These are phyloP conservation scores for Nymphalis c-album DNA, from an alignment of 2,888 invertebrate species.

Conservation along the genomic window DNA sequence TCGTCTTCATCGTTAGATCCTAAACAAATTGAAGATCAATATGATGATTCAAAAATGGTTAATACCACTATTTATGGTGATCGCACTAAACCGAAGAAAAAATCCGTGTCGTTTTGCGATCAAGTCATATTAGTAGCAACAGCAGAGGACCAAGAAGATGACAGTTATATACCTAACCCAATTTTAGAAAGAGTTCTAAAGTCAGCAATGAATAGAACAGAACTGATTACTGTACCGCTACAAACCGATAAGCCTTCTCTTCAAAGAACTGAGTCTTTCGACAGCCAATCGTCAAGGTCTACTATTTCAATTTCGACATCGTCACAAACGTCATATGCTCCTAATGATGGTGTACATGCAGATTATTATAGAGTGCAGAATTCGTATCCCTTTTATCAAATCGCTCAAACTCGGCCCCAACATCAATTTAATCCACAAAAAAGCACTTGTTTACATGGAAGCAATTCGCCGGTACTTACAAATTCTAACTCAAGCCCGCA, in stretches of 20 bases:
- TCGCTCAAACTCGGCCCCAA: slow-evolving; percentile 62
- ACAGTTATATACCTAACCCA: slow-evolving; percentile 94
- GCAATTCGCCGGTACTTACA: slow-evolving; percentile 56
- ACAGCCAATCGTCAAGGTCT: slow-evolving; percentile 77
- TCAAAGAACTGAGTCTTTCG: slow-evolving; percentile 76
- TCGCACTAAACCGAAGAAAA: slow-evolving; percentile 88
- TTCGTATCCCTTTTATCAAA: slow-evolving; percentile 65
- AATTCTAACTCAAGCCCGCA: slow-evolving; percentile 48
- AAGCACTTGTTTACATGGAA: slow-evolving; percentile 60
- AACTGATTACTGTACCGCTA: slow-evolving; percentile 77
- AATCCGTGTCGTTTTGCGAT: slow-evolving; percentile 97
- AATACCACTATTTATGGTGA: slow-evolving; percentile 67
- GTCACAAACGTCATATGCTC: slow-evolving; percentile 68
- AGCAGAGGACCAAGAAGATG: slow-evolving; percentile 95
- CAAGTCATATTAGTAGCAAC: slow-evolving; percentile 96
- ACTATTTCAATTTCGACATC: slow-evolving; percentile 77
- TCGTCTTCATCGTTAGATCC: slow-evolving; percentile 73
- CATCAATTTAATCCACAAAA: slow-evolving; percentile 67
- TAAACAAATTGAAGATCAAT: slow-evolving; percentile 70
- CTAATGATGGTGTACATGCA: slow-evolving; percentile 59
- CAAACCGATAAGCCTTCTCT: slow-evolving; percentile 75
- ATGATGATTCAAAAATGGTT: slow-evolving; percentile 59
- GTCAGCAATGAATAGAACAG: slow-evolving; percentile 89
- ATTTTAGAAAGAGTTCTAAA: slow-evolving; percentile 92
- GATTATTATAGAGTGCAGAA: slow-evolving; percentile 71